Percentiles rank a stretch among this genome's conserved stretches.
Conservation (phyloP, 2,888 invertebrate genomes). For the Parthenolecanium corni region DNA sequence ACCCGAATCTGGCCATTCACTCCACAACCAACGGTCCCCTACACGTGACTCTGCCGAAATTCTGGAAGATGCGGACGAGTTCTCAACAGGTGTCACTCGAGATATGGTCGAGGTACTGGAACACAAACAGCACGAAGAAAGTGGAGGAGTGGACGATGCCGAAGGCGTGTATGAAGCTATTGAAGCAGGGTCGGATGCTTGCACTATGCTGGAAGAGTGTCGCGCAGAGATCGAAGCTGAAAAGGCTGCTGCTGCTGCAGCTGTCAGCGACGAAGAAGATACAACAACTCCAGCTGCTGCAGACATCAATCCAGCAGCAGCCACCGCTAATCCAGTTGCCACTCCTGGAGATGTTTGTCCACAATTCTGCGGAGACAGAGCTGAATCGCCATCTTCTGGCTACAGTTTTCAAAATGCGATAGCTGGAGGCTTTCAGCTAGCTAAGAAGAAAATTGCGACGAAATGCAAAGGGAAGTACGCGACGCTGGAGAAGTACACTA, state of each 20-base stretch:
- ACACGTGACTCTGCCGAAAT: slow-evolving; percentile 12
- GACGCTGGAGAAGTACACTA: neutral
- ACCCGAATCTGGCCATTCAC: neutral
- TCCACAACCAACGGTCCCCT: neutral
- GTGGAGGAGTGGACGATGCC: neutral
- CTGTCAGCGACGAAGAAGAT: neutral
- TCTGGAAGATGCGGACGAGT: neutral
- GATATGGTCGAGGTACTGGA: neutral
- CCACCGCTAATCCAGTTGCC: neutral
- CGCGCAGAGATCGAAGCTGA: neutral
- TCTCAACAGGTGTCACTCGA: neutral
- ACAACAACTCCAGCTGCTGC: neutral
- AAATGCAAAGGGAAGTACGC: neutral
- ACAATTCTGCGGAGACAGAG: neutral
- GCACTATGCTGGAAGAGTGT: neutral
- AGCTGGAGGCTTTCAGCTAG: neutral
- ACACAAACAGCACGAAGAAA: neutral
- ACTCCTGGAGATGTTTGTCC: slow-evolving; percentile 9
- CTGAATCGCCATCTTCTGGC: slow-evolving; percentile 1
- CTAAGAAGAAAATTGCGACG: neutral
- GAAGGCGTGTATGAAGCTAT: neutral
- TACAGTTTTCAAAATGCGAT: neutral
- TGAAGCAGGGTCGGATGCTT: neutral
- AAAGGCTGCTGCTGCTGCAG: neutral
- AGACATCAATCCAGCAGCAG: neutral